Base-by-base conservation (phyloP, 2,888 invertebrate species). In the Drosophila multiciliata region DNA sequence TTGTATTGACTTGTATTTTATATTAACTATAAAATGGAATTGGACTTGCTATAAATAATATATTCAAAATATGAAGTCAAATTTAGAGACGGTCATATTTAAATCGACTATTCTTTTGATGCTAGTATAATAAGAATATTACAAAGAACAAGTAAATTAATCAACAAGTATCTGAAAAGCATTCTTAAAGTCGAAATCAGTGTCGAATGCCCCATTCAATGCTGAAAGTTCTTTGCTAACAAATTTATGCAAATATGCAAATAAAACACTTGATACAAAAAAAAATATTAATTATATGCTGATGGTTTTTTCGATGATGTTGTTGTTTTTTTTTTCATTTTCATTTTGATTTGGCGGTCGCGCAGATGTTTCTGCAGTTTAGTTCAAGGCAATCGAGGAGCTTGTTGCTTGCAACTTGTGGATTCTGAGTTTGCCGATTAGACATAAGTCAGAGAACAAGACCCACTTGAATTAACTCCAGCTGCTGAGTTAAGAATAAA, bases 341-440 rank as follows among this genome's bases (percentile, higher is more conserved):
- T 40, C 35, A 36, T 48, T 61, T 62, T 50, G 45, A 15, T 45
- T 15, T 70, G 49, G 23, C 48, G 33, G 33, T 12, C 40, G 38
- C 40, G 38, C 38, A 38, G 49, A 62, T 42, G 62, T 64, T n/a
- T 74, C 53, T 62, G 69, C 63, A 68, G 74, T 50, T 65, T 38
- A 66, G 73, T 78, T 78, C 88, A 87, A 87, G 87, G 89, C 73
- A 74, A 79, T 74, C 87, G 38, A 76, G 75, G 74, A 80, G 67
- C 63, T 33, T 55, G 55, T 49, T 69, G 55, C 62, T 62, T 68
- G 67, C 60, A 68, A 73, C 67, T 81, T 70, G 69, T 83, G 71
- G 50, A 71, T 59, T 62, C 40, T 58, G 38, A 59, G 33, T 59
- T 3, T 35, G 60, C 17, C 61, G 60, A 53, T 48, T 52, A 49